These are phyloP conservation scores for Portevinia maculata DNA, from an alignment of 2,888 invertebrate species.

Conservation along the genomic window DNA sequence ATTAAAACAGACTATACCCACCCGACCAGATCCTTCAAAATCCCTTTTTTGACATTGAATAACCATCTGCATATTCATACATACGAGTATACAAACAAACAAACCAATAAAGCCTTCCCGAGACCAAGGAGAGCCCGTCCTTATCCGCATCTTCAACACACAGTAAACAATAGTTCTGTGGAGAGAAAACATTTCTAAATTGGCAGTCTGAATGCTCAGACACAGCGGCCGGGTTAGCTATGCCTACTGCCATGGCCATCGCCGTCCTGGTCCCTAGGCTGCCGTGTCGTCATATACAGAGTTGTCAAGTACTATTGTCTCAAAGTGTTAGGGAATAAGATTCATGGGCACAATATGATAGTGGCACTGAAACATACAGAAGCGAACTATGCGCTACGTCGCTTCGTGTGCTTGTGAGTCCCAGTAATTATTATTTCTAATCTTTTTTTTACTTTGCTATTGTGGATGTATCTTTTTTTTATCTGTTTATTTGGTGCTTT, in stretches of 20 bases:
- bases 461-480: constrained; percentile 19
- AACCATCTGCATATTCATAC: constrained; percentile 10
- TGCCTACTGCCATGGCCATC: constrained; percentile 26
- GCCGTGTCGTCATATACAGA: constrained; percentile 17
- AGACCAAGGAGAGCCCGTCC: constrained; percentile 36
- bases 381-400: constrained; percentile 39
- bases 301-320: constrained; percentile 55
- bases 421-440: constrained; percentile 66
- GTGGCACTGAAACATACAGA: constrained; percentile 41
- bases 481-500: constrained; percentile 15
- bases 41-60: constrained; percentile 54
- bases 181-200: constrained; percentile 62
- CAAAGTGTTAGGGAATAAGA: constrained; percentile 56
- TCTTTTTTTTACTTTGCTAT: constrained; percentile 53
- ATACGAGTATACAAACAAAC: constrained; percentile 21
- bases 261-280: not conserved
- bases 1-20: not conserved
- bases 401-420: constrained; percentile 22
- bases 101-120: constrained; percentile 17
- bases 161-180: constrained; percentile 35
- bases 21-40: constrained; percentile 16
- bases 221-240: constrained; percentile 24
- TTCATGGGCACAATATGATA: constrained; percentile 43
- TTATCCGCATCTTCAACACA: constrained; percentile 47
- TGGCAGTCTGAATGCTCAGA: constrained; percentile 64